Evolutionary conservation across 2,888 invertebrate species (phyloP).

Genomic region (Xylophagus ater): DNA sequence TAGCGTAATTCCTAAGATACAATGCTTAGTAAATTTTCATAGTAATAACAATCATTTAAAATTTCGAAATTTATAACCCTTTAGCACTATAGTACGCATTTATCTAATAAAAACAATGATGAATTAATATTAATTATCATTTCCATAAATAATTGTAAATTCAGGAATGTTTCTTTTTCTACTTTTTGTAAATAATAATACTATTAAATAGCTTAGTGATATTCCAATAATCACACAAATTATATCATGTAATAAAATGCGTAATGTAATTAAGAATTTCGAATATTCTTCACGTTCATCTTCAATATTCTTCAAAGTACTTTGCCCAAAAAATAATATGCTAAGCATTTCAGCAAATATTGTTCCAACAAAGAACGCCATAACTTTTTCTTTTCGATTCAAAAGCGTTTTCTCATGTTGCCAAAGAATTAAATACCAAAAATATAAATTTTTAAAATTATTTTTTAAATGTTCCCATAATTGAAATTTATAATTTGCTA

Average conservation of each 20-base stretch:
- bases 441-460: conserved; percentile 2
- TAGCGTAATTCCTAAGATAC: too few relatives aligned
- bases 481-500: conserved; percentile 8
- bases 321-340: conserved; percentile 9
- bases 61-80: too few relatives aligned
- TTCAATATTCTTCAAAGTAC: conserved; percentile 13
- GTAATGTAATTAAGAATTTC: conserved; percentile 3
- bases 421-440: conserved; percentile 5
- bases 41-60: too few relatives aligned
- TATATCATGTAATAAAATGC: conserved; percentile 1
- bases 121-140: too few relatives aligned
- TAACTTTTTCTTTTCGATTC: conserved; percentile 12
- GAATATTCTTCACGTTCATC: conserved; percentile 11
- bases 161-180: too few relatives aligned
- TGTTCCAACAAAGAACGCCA: conserved; percentile 5
- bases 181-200: neutral
- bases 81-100: too few relatives aligned
- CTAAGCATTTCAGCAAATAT: conserved; percentile 8
- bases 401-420: conserved; percentile 6
- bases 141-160: neutral
- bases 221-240: conserved; percentile 4
- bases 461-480: conserved; percentile 6
- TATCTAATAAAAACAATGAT: too few relatives aligned
- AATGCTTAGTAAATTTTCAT: too few relatives aligned
- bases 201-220: neutral